These are phyloP conservation scores for Goniozus legneri DNA, from an alignment of 1,140 invertebrate genomes.

Conservation along the genomic window DNA sequence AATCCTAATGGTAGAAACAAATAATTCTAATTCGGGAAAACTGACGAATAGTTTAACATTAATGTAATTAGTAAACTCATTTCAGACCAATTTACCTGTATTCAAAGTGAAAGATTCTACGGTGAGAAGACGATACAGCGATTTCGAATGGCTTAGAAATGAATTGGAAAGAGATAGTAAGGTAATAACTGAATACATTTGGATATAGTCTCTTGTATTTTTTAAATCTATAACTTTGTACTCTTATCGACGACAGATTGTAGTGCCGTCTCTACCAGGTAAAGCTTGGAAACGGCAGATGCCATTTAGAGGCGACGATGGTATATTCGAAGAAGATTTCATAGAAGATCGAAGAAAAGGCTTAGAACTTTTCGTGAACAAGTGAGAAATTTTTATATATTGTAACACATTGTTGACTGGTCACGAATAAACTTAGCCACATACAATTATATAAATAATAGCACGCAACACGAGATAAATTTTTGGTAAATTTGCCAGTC, in stretches of 20 bases:
- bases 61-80: too few relatives aligned
- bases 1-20: constrained; percentile 3
- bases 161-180: constrained; percentile 99
- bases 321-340: constrained; percentile 99
- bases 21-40: too few relatives aligned
- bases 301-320: constrained; percentile 97
- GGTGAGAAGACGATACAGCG: constrained; percentile 95
- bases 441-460: too few relatives aligned
- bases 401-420: too few relatives aligned
- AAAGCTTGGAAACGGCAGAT: constrained; percentile 98
- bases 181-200: constrained; percentile 64
- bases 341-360: constrained; percentile 98
- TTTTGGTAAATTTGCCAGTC: too few relatives aligned
- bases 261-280: constrained; percentile 94
- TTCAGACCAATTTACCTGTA: constrained; percentile 98
- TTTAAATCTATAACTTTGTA: not conserved
- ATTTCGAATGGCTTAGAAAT: constrained; percentile 99
- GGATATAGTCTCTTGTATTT: constrained; percentile 6
- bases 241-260: constrained; percentile 67
- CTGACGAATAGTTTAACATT: too few relatives aligned
- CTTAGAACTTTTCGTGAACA: constrained; percentile 97
- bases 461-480: too few relatives aligned
- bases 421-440: too few relatives aligned
- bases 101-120: constrained; percentile 99
- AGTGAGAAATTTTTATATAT: constrained; percentile 60